Conservation (phyloP, 2,797 vertebrate genomes). For the Pagetopsis macropterus region DNA sequence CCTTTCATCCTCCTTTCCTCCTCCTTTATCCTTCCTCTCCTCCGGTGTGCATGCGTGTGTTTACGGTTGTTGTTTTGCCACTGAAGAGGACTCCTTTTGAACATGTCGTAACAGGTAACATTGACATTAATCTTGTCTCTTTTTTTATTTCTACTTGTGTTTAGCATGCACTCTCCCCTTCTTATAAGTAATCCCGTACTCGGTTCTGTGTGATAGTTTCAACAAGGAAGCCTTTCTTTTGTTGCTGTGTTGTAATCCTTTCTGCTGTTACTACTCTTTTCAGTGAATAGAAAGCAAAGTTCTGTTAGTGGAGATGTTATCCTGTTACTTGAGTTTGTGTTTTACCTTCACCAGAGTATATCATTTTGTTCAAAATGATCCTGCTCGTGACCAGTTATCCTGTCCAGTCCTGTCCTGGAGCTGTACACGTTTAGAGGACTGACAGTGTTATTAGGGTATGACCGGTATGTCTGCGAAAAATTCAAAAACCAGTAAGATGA, state of each 20-base stretch:
- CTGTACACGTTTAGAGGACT: not conserved
- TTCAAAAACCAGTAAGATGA: not conserved
- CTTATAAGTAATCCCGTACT: not conserved
- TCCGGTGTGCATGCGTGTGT: constrained; percentile 7
- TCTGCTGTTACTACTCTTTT: not conserved
- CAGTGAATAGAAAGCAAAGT: not conserved
- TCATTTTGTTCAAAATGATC: not conserved
- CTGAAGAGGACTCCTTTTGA: constrained; percentile 51
- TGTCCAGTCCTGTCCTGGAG: not conserved
- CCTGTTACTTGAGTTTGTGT: not conserved
- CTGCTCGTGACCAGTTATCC: not conserved
- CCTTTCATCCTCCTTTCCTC: constrained; percentile 72
- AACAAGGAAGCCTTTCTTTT: constrained; percentile 48
- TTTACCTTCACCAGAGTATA: not conserved
- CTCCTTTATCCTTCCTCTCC: not conserved
- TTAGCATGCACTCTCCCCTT: not conserved
- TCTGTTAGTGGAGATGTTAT: not conserved
- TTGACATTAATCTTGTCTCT: constrained; percentile 8
- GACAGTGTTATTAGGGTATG: not conserved
- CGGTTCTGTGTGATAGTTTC: constrained; percentile 11
- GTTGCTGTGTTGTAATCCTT: constrained; percentile 10
- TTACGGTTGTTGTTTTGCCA: constrained; percentile 31
- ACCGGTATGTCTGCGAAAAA: not conserved
- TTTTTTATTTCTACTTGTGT: not conserved
- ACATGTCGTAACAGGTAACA: constrained; percentile 65